phyloP scores from a whole-genome alignment of 2,888 invertebrate species.

The Drosophila heteroneura region DNA sequence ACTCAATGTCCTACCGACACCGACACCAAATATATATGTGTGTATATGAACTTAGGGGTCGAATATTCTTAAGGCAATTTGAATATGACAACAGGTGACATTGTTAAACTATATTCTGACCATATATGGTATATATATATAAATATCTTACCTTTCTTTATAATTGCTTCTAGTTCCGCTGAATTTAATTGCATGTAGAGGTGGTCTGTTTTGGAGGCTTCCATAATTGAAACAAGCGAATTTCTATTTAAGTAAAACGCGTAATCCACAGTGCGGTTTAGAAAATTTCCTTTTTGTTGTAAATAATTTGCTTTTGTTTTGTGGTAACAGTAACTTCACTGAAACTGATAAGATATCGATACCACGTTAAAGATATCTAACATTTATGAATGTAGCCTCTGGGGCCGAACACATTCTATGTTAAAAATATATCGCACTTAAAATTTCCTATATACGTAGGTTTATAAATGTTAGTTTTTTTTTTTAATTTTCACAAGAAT shows the following conservation, averaged over 20 bases:
- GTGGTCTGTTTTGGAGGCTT: slow-evolving; percentile 64
- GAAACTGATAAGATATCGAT: slow-evolving; percentile 48
- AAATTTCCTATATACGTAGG: neutral
- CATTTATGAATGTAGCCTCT: slow-evolving; percentile 21
- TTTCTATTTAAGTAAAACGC: slow-evolving; percentile 42
- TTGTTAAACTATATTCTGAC: neutral
- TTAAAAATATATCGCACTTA: slow-evolving; percentile 7
- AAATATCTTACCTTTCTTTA: slow-evolving; percentile 82
- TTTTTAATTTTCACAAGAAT: slow-evolving; percentile 10
- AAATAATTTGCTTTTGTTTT: slow-evolving; percentile 24
- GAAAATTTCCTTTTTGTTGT: slow-evolving; percentile 14
- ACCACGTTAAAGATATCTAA: slow-evolving; percentile 28
- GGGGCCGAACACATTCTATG: neutral
- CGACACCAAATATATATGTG: neutral
- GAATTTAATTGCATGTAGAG: slow-evolving; percentile 84
- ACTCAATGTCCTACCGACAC: neutral
- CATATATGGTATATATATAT: neutral
- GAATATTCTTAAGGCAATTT: neutral
- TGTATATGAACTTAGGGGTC: neutral
- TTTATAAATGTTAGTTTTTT: neutral
- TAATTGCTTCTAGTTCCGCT: slow-evolving; percentile 84
- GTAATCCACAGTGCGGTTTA: slow-evolving; percentile 65
- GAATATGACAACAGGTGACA: neutral
- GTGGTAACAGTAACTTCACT: slow-evolving; percentile 33
- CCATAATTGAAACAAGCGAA: slow-evolving; percentile 48